A percentile compares a stretch with the other conserved stretches of the same genome.
Conservation (phyloP, 2,797 vertebrate genomes). For the Micrastur ruficollis region DNA sequence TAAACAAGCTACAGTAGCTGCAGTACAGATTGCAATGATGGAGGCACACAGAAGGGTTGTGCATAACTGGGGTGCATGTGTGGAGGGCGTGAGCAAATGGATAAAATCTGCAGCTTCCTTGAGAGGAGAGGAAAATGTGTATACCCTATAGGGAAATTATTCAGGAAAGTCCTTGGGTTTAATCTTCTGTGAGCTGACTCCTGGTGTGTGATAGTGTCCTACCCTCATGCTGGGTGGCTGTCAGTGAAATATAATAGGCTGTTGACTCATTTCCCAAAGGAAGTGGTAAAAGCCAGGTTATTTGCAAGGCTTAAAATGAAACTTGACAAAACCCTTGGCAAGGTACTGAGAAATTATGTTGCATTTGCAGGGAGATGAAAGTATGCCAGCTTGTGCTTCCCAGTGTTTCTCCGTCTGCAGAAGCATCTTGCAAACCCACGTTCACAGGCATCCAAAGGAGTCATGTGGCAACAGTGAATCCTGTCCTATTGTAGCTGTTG, state of each 20-base stretch:
- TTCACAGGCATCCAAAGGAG: neutral
- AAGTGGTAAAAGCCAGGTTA: conserved; percentile 15
- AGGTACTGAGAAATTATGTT: neutral
- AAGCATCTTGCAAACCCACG: neutral
- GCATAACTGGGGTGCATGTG: accelerated
- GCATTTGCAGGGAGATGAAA: neutral
- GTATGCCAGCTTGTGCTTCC: neutral
- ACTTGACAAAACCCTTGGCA: conserved; percentile 39
- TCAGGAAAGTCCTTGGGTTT: neutral
- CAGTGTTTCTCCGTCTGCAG: neutral
- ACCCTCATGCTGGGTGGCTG: neutral
- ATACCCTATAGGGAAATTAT: neutral
- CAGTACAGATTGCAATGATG: accelerated
- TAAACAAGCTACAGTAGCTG: neutral
- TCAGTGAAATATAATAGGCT: neutral
- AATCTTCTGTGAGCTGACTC: neutral
- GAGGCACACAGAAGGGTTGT: neutral
- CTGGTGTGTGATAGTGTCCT: neutral
- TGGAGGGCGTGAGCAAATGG: neutral
- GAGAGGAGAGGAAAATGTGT: neutral
- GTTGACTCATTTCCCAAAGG: neutral
- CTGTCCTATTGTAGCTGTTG: neutral
- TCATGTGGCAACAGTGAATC: neutral
- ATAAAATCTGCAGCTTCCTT: neutral
- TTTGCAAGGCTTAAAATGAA: conserved; percentile 38